Conservation (phyloP, 2,113 vertebrate species). For the Caloenas nicobarica region DNA sequence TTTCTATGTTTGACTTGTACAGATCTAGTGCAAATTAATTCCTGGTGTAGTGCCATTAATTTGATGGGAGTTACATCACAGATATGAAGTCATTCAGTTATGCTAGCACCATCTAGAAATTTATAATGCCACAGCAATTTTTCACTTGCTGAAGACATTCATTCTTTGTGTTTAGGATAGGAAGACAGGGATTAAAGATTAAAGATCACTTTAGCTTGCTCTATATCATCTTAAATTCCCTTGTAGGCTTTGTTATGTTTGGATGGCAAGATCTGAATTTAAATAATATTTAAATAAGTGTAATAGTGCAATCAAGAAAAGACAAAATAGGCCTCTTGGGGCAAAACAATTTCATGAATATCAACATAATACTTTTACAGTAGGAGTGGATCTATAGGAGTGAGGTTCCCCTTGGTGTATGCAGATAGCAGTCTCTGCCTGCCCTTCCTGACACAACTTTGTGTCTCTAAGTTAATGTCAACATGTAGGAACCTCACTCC, state of each 20-base stretch:
- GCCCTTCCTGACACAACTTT: not conserved
- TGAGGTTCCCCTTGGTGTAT: not conserved
- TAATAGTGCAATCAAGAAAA: not conserved
- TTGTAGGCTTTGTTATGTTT: constrained; percentile 18
- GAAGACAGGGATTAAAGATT: constrained; percentile 29
- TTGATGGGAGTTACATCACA: constrained; percentile 15
- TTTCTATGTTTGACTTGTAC: not conserved
- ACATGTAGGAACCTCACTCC: not conserved
- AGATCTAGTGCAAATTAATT: not conserved
- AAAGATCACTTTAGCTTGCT: constrained; percentile 4
- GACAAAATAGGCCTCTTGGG: not conserved
- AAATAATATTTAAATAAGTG: constrained; percentile 1
- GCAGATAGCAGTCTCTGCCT: not conserved
- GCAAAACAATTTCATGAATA: not conserved
- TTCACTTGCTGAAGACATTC: constrained; percentile 24
- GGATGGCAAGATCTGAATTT: not conserved
- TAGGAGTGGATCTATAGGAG: not conserved
- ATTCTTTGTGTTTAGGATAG: constrained; percentile 18
- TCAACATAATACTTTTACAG: not conserved
- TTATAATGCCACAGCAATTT: constrained; percentile 10
- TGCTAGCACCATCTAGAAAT: constrained; percentile 48
- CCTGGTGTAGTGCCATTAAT: not conserved
- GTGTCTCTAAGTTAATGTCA: not conserved
- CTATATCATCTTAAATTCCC: constrained; percentile 14
- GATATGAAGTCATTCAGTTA: constrained; percentile 18